Evolutionary conservation across 2,797 vertebrate genomes (phyloP), one percentile per base, ranked within the genome.

Genomic region (Cryptoprocta ferox): DNA sequence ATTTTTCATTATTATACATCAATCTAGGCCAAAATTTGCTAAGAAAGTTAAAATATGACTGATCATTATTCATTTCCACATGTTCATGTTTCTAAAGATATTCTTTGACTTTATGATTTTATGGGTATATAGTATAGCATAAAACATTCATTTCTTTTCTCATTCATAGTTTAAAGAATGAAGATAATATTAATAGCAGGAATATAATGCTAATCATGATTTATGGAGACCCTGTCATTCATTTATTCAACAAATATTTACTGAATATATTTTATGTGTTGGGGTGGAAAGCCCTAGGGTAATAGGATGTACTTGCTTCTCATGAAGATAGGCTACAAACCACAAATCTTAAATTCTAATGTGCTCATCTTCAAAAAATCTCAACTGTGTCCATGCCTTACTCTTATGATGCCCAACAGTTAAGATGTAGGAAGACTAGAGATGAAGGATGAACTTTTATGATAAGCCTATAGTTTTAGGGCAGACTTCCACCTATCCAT

Each of bases 61-160:
- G 39, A 61, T 78, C 45, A 91, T 85, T 85, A 78, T 48, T 97
- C 82, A 82, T 92, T 93, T 94, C 26, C 15, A 73, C 1, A 6
- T 81, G 30, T 81, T 83, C 59, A 59, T 86, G 75, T 73, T 93
- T 93, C 63, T 66, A 96, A 95, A 84, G n/a, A 88, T 87, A 61
- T n/a, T 71, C 68, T 95, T 92, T 53, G 75, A 73, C 84, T 26
- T 91, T 70, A 56, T 8, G 73, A 93, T 92, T 95, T 86, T 79
- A 91, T 53, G 26, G n/a, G 53, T 32, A 59, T 14, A 75, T 6
- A 37, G 18, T 84, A 5, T 3, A 63, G 48, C 45, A 32, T 30
- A 80, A 81, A 89, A 42, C 14, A 37, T 89, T 61, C 3, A 42
- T 80, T 95, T 97, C 42, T 83, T 87, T 79, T 65, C 66, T 89